Evolutionary conservation across 2,113 vertebrate species (phyloP).

Genomic region (Eulemur rufifrons): DNA sequence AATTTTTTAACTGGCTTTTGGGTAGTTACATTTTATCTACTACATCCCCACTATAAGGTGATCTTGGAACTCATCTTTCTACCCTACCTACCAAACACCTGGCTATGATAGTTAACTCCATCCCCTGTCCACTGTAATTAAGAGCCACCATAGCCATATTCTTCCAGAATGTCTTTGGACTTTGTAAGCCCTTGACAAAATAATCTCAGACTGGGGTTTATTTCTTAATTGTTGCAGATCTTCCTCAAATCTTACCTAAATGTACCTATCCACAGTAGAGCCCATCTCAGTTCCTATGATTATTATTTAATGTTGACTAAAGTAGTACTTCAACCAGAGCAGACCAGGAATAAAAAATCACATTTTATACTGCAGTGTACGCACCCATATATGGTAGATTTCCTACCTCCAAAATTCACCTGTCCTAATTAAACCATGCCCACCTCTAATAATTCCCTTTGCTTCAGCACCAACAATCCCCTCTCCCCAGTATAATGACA

Average conservation of each 20-base stretch:
- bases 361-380: neutral
- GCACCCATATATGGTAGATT: neutral
- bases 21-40: neutral
- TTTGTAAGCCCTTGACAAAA: neutral
- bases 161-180: neutral
- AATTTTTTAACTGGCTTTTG: neutral
- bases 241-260: neutral
- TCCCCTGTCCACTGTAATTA: neutral
- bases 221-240: neutral
- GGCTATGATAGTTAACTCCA: neutral
- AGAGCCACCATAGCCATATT: neutral
- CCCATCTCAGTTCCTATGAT: neutral
- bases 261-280: neutral
- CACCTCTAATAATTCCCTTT: neutral
- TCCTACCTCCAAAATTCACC: neutral
- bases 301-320: neutral
- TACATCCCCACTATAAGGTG: neutral
- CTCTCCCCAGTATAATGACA: neutral
- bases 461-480: neutral
- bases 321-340: neutral
- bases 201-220: neutral
- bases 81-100: neutral
- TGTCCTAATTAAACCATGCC: neutral
- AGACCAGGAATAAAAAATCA: neutral
- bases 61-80: neutral